Evolutionary conservation across 2,888 invertebrate species (phyloP).

Genomic region (Acanthopleura granulata): DNA sequence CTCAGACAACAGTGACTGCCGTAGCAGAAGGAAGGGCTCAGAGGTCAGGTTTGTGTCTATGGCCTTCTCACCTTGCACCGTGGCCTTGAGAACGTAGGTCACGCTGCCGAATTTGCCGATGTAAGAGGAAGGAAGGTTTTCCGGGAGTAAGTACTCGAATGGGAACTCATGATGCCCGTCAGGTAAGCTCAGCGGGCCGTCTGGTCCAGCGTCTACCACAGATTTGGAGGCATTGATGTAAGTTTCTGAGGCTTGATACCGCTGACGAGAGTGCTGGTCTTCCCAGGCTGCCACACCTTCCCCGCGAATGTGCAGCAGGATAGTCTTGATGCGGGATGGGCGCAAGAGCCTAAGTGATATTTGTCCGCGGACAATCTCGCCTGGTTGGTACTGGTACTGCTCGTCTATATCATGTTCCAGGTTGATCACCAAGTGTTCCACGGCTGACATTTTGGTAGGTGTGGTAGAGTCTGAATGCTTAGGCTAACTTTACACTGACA

Average conservation of each 20-base stretch:
- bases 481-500: no score
- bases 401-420: conserved; percentile 69
- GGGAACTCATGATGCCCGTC: conserved; percentile 59
- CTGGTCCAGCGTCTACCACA: conserved; percentile 30
- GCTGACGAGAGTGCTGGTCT: conserved; percentile 42
- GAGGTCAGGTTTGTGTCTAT: conserved; percentile 63
- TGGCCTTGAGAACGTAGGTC: conserved; percentile 66
- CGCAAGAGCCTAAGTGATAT: conserved; percentile 32
- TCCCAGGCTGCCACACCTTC: conserved; percentile 65
- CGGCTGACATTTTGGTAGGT: conserved; percentile 18
- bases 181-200: conserved; percentile 39
- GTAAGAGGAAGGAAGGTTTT: conserved; percentile 66
- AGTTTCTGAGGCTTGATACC: conserved; percentile 56
- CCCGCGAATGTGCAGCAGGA: conserved; percentile 45
- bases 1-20: conserved; percentile 42
- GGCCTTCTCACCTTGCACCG: conserved; percentile 57
- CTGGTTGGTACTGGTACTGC: conserved; percentile 69
- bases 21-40: conserved; percentile 65
- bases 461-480: no score
- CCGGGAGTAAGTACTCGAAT: conserved; percentile 63
- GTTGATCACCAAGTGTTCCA: conserved; percentile 54
- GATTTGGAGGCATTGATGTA: conserved; percentile 61
- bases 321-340: conserved; percentile 32
- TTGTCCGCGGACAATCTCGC: conserved; percentile 62
- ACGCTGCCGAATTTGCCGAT: conserved; percentile 69